Conservation (phyloP, 2,888 invertebrate genomes). For the Scaptomyza caliginosa region DNA sequence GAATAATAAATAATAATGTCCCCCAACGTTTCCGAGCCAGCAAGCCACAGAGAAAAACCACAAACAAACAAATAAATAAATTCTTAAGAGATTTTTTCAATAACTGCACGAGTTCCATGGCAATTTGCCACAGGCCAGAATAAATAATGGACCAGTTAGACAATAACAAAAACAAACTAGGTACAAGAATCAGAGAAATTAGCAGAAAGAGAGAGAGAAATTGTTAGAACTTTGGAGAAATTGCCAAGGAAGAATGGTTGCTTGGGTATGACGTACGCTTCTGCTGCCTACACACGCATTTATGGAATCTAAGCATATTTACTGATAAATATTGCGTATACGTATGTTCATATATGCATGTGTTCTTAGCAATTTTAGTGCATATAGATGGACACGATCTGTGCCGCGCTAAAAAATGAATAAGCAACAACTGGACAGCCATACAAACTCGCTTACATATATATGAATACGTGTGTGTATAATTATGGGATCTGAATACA, state of each 20-base stretch:
- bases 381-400: constrained; percentile 22
- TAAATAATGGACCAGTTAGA: constrained; percentile 26
- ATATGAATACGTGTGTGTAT: constrained; percentile 13
- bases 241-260: constrained; percentile 9
- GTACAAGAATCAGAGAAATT: constrained; percentile 12
- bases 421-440: constrained; percentile 71
- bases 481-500: constrained; percentile 26
- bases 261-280: constrained; percentile 38
- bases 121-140: constrained; percentile 40
- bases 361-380: constrained; percentile 18
- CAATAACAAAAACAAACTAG: constrained; percentile 12
- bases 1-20: background rate
- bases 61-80: constrained; percentile 34
- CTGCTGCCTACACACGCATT: constrained; percentile 30
- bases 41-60: background rate
- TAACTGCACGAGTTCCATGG: constrained; percentile 20
- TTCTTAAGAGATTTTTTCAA: constrained; percentile 34
- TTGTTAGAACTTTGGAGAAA: constrained; percentile 19
- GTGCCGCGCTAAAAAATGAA: constrained; percentile 60
- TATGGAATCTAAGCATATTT: constrained; percentile 54
- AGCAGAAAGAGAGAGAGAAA: background rate
- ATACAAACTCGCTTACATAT: constrained; percentile 35
- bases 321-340: constrained; percentile 30
- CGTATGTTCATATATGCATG: constrained; percentile 7
- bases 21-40: background rate